phyloP scores from a whole-genome alignment of 2,113 vertebrate genomes.

The Eubucco bourcierii region DNA sequence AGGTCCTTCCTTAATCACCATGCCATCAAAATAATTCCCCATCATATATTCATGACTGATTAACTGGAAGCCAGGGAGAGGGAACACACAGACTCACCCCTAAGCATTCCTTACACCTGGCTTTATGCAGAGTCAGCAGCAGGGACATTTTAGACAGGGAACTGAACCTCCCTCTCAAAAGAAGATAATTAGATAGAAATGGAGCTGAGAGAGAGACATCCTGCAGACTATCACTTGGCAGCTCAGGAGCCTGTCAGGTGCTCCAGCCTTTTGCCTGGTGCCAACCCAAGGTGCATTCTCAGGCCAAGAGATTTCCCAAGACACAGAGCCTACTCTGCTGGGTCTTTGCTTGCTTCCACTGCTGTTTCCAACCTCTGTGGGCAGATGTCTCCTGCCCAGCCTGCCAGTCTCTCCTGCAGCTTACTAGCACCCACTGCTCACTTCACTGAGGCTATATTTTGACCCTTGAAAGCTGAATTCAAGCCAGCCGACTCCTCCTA shows the following conservation, averaged over 20 bases:
- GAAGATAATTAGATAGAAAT: background rate
- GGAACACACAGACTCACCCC: background rate
- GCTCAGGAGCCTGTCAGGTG: background rate
- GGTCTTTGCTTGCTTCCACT: background rate
- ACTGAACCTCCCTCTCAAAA: background rate
- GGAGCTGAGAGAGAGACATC: background rate
- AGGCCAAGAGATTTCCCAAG: background rate
- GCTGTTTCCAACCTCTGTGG: background rate
- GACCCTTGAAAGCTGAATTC: background rate
- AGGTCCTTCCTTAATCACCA: conserved; percentile 14
- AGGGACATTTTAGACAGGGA: background rate
- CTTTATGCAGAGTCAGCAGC: background rate
- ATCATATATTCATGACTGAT: background rate
- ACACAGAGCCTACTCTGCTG: background rate
- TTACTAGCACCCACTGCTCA: background rate
- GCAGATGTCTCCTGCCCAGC: background rate
- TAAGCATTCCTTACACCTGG: background rate
- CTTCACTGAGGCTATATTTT: background rate
- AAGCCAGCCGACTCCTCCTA: background rate
- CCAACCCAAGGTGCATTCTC: background rate
- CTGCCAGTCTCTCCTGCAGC: background rate
- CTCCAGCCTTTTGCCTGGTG: background rate
- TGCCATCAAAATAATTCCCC: background rate
- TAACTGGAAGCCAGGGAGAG: background rate
- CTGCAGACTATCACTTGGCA: background rate